Evolutionary conservation across 2,888 invertebrate genomes (phyloP), one percentile per base, ranked within the genome.

Genomic region (Melinaea menophilus): DNA sequence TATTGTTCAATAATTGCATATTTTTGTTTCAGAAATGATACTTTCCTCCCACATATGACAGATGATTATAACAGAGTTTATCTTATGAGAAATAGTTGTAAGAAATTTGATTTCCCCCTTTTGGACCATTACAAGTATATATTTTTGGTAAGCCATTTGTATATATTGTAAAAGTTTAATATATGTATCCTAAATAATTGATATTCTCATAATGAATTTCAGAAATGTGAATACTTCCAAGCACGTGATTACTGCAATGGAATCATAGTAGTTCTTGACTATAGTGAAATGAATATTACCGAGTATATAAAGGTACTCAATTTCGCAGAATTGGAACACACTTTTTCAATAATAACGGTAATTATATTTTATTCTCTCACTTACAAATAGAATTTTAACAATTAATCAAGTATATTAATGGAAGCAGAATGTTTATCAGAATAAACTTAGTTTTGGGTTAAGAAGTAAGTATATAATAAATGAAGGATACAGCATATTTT

Each of bases 41-140:
- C 58, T 4, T 22, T 62, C 22, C n/a, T 62, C 13, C 58, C 62
- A n/a, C 54, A 46, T 35, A 62, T 62, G 62, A 62, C 58, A 7
- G 4, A 37, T n/a, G 58, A 59, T 13, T 54, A 62, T 47, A 41
- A 58, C 31, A 58, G 62, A 48, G 58, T 62, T 0, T 62, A 55
- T 34, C 12, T 62, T 5, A n/a, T 62, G 2, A 47, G 58, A 55
- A 58, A 56, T 47, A 9, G 22, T 5, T 47, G 55, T n/a, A 55
- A 58, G n/a, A 58, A 59, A n/a, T 59, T 62, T 35, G 48, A 62
- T n/a, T 35, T 45, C 2, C 31, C 35, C 34, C 58, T 59, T 5
- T 22, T 56, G 31, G 11, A 58, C 22, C 56, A 31, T 31, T 58
- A 56, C 22, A 54, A 47, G 33, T 46, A 13, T 34, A n/a, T 35